Evolutionary conservation across 2,888 invertebrate genomes (phyloP).

Genomic region (Hemistola chrysoprasaria): DNA sequence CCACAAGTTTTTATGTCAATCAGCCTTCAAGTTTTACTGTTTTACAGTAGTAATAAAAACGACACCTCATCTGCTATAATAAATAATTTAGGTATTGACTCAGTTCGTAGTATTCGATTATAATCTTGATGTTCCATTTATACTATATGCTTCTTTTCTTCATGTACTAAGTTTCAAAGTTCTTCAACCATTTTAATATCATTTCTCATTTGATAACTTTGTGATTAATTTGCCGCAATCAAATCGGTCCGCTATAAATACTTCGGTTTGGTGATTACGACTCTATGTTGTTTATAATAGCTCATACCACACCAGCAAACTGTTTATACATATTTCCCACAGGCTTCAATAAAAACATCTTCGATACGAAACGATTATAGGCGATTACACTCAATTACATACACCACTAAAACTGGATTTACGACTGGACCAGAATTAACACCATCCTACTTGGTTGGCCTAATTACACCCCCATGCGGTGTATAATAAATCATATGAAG

Average conservation of each 20-base stretch:
- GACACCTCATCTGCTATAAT: constrained; percentile 20
- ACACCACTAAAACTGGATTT: constrained; percentile 63
- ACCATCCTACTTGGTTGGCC: constrained; percentile 55
- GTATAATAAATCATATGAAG: constrained; percentile 67
- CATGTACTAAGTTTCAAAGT: constrained; percentile 2
- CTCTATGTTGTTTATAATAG: constrained; percentile 7
- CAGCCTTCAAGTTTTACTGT: constrained; percentile 27
- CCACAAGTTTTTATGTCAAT: constrained; percentile 22
- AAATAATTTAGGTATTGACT: constrained; percentile 17
- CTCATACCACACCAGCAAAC: constrained; percentile 19
- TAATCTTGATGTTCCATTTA: constrained; percentile 16
- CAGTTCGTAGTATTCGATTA: constrained; percentile 20
- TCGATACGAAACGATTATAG: constrained; percentile 51
- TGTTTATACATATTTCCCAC: constrained; percentile 45
- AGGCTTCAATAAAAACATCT: constrained; percentile 49
- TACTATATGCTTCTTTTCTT: constrained; percentile 6
- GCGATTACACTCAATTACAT: constrained; percentile 63
- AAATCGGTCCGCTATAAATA: constrained; percentile 7
- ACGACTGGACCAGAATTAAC: constrained; percentile 71
- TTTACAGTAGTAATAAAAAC: constrained; percentile 32
- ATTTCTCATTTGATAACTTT: constrained; percentile 6
- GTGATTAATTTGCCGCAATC: constrained; percentile 14
- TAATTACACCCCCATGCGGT: constrained; percentile 60
- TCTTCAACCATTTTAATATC: constrained; percentile 2
- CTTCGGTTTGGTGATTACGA: constrained; percentile 6